Percentiles rank a stretch among this genome's conserved stretches.
These are phyloP conservation scores for Isurus oxyrinchus DNA, from an alignment of 2,113 vertebrate genomes.

Conservation along the genomic window DNA sequence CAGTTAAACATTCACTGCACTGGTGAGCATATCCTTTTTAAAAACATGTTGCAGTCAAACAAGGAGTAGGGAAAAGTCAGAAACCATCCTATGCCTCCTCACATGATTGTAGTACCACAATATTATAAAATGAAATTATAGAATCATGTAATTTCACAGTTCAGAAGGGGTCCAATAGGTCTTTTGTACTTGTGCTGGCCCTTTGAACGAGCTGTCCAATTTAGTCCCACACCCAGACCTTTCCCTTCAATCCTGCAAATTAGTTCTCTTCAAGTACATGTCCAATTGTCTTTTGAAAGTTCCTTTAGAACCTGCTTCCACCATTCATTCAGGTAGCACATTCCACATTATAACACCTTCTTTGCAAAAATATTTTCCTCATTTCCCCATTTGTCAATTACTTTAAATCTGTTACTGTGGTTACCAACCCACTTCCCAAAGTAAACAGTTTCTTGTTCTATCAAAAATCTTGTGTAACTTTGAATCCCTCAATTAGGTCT, in stretches of 20 bases:
- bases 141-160: neutral
- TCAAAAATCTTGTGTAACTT: neutral
- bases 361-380: neutral
- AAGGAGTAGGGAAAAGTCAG: no score
- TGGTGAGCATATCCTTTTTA: no score
- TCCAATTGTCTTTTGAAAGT: neutral
- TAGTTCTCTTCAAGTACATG: neutral
- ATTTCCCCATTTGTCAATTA: neutral
- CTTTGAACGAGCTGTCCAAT: neutral
- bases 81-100: no score
- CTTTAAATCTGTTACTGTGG: neutral
- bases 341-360: neutral
- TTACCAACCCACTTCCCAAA: neutral
- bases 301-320: neutral
- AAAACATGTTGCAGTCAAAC: no score
- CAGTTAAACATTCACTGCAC: no score
- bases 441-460: neutral
- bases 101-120: neutral
- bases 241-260: neutral
- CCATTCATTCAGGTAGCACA: neutral
- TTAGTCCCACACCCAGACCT: neutral
- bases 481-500: neutral
- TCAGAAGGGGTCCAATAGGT: neutral
- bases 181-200: neutral
- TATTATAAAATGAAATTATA: neutral